phyloP scores from a whole-genome alignment of 2,113 vertebrate species.

The Zapornia atra region DNA sequence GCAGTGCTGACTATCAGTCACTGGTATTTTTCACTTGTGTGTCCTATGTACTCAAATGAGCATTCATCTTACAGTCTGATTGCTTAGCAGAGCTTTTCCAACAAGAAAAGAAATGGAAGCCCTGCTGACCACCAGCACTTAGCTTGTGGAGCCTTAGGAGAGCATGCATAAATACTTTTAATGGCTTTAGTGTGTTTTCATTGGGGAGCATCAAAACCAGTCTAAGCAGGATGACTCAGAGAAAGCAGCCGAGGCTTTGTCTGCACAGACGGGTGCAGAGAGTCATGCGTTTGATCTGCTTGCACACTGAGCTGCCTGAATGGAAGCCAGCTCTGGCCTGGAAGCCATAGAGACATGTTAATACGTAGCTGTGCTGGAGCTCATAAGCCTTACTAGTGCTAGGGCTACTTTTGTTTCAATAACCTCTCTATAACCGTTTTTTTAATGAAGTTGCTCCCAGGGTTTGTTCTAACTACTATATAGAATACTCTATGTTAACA shows the following conservation, averaged over 20 bases:
- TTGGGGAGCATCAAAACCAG: slow-evolving; percentile 42
- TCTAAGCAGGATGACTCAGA: slow-evolving; percentile 42
- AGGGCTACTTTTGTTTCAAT: slow-evolving; percentile 50
- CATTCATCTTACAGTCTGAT: not conserved
- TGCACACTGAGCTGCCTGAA: slow-evolving; percentile 52
- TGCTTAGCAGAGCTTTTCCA: not conserved
- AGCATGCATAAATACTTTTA: slow-evolving; percentile 8
- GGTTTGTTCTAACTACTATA: slow-evolving; percentile 22
- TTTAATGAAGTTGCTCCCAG: slow-evolving; percentile 37
- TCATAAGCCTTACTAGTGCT: slow-evolving; percentile 19
- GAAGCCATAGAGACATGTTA: slow-evolving; percentile 55
- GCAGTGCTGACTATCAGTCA: not conserved
- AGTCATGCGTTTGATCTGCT: slow-evolving; percentile 34
- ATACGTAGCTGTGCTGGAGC: slow-evolving; percentile 29
- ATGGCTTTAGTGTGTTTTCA: slow-evolving; percentile 38
- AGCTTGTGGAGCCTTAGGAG: slow-evolving; percentile 7
- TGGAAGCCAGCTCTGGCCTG: slow-evolving; percentile 45
- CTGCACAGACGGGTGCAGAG: slow-evolving; percentile 10
- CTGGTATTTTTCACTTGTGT: not conserved
- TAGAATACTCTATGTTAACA: not conserved
- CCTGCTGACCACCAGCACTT: slow-evolving; percentile 28
- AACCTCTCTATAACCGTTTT: slow-evolving; percentile 33
- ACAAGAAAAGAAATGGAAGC: not conserved
- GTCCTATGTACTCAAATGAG: accelerated
- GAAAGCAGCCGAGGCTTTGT: slow-evolving; percentile 25